Evolutionary conservation across 2,113 vertebrate species (phyloP).

Genomic region (Ictidomys tridecemlineatus): DNA sequence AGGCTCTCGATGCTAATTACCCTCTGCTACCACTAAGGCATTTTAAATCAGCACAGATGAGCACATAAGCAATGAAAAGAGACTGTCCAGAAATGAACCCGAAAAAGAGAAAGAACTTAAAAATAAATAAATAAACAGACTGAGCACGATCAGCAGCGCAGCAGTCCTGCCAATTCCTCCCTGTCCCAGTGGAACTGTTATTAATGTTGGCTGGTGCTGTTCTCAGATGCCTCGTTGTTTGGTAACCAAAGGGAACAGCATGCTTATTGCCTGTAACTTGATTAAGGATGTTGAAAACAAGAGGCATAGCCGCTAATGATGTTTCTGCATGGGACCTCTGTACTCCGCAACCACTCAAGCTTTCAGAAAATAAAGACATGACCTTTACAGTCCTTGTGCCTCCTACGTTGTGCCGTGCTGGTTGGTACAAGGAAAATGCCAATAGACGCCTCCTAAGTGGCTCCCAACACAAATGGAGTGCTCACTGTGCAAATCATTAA

Average conservation of each 20-base stretch:
- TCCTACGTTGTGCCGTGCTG: neutral
- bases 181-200: slow-evolving; percentile 16
- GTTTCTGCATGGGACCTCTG: neutral
- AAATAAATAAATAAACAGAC: neutral
- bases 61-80: slow-evolving; percentile 64
- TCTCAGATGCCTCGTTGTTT: neutral
- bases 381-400: neutral
- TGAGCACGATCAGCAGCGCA: slow-evolving; percentile 46
- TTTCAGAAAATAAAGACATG: slow-evolving; percentile 48
- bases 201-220: slow-evolving; percentile 8
- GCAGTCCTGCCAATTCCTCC: neutral
- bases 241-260: slow-evolving; percentile 54
- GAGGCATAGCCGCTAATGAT: neutral
- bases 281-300: slow-evolving; percentile 68
- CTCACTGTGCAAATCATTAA: neutral
- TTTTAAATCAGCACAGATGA: slow-evolving; percentile 73
- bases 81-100: slow-evolving; percentile 13
- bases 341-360: slow-evolving; percentile 2
- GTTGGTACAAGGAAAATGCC: neutral
- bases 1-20: slow-evolving; percentile 73
- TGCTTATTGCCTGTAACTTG: slow-evolving; percentile 36
- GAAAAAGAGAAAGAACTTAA: neutral
- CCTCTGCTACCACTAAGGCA: slow-evolving; percentile 47
- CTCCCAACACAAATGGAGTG: neutral
- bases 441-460: neutral